Conservation (phyloP, 1,140 invertebrate species). For the Adoxophyes honmai region DNA sequence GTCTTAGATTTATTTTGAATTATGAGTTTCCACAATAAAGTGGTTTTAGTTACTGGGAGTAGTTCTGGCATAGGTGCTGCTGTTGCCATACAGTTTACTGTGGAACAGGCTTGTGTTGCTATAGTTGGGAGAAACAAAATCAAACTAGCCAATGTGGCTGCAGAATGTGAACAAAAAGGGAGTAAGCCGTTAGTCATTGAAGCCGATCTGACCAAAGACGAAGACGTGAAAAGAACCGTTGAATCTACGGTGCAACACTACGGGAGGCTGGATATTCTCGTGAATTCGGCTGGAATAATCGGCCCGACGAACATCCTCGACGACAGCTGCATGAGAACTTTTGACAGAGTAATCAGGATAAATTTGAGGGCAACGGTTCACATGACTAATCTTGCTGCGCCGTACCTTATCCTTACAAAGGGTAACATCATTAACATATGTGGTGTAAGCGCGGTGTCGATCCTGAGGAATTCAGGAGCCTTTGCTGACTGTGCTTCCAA, state of each 20-base stretch:
- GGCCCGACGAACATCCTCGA: too few relatives aligned
- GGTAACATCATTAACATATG: too few relatives aligned
- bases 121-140: slow-evolving; percentile 85
- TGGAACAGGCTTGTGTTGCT: slow-evolving; percentile 81
- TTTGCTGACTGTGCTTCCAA: too few relatives aligned
- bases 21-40: slow-evolving; percentile 71
- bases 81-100: slow-evolving; percentile 84
- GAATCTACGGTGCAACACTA: slow-evolving; percentile 77
- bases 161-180: slow-evolving; percentile 75
- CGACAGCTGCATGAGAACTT: too few relatives aligned
- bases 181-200: slow-evolving; percentile 70
- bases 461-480: too few relatives aligned
- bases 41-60: slow-evolving; percentile 84
- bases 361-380: too few relatives aligned
- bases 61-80: slow-evolving; percentile 91
- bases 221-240: slow-evolving; percentile 78
- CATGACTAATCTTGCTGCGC: too few relatives aligned
- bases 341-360: too few relatives aligned
- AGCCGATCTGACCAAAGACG: slow-evolving; percentile 81
- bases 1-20: not conserved
- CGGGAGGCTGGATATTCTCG: slow-evolving; percentile 79
- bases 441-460: too few relatives aligned
- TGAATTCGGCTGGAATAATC: too few relatives aligned
- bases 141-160: slow-evolving; percentile 69
- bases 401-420: too few relatives aligned